Conservation (phyloP, 2,888 invertebrate species). For the Papilio demoleus region DNA sequence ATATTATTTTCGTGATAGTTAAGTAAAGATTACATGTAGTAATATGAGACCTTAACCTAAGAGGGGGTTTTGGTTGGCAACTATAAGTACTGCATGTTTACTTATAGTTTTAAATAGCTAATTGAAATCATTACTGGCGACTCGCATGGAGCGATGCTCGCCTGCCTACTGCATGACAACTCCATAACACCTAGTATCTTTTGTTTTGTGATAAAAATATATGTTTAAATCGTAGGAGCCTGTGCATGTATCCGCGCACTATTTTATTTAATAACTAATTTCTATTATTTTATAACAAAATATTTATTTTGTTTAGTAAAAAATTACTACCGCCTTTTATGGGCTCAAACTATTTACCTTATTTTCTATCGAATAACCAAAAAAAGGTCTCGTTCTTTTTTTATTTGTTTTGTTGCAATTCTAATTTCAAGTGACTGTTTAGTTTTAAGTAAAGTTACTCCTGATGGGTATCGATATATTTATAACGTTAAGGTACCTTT, state of each 20-base stretch:
- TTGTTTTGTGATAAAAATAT: constrained; percentile 60
- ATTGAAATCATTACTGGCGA: constrained; percentile 62
- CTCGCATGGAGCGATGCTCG: constrained; percentile 55
- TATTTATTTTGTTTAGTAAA: constrained; percentile 61
- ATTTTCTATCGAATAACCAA: constrained; percentile 62
- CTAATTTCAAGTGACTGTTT: constrained; percentile 66
- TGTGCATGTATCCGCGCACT: neutral
- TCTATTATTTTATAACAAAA: constrained; percentile 53
- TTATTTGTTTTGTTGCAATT: constrained; percentile 58
- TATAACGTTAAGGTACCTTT: constrained; percentile 50
- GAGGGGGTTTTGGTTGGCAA: constrained; percentile 73
- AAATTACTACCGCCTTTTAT: constrained; percentile 54
- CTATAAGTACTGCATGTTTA: constrained; percentile 53
- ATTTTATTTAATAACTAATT: constrained; percentile 46
- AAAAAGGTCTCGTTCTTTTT: constrained; percentile 48
- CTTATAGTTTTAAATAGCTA: constrained; percentile 49
- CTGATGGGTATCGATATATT: constrained; percentile 56
- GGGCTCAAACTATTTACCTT: constrained; percentile 64
- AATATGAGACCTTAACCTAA: constrained; percentile 64
- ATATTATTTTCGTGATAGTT: constrained; percentile 80
- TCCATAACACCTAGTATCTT: constrained; percentile 51
- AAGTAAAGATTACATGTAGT: constrained; percentile 72
- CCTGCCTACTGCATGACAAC: constrained; percentile 64
- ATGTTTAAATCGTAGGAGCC: constrained; percentile 54
- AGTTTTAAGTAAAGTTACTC: constrained; percentile 59